Evolutionary conservation across 1,140 invertebrate genomes (phyloP), one percentile per base, ranked within the genome.

Genomic region (Antheraea pernyi): DNA sequence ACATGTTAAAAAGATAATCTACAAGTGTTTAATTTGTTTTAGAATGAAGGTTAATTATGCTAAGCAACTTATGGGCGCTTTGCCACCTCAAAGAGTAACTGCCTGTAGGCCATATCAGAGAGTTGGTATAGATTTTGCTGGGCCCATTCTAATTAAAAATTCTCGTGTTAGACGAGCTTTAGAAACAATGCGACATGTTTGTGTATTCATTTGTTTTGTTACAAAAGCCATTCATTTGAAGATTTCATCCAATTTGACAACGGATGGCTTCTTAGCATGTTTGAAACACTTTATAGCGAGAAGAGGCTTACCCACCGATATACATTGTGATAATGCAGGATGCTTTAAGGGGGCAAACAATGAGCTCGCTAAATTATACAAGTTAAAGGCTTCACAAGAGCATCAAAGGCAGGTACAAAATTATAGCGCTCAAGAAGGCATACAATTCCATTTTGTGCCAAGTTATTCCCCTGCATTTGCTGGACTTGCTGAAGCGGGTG

Each of bases 381-480:
- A 58, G 19, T 22, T 66, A 22, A 13, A 58, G 3, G 22, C n/a
- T 19, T 66, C 65, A 3, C 16, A 48, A 36, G 65, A 66, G 4
- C 46, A 66, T 66, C 65, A 66, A 30, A 66, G 13, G 19, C 42
- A 66, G 36, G 48, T 66, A n/a, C 65, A 53, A 66, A 58, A 58
- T 37, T 65, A 39, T 65, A 60, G 18, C 7, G 16, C 13, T 46
- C 30, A 42, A 19, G 13, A n/a, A 39, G 67, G 65, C 11, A 75
- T 75, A 4, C 64, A 69, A 16, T 75, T 75, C 65, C 69, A 88
- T 65, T 91, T 91, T 67, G 89, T 80, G 59, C 85, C 88, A 30
- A 84, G 85, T 19, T 30, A 61, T 63, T 78, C 78, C 18, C 82
- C 86, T 1, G 80, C 89, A 68, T 82, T 84, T 58, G 86, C 85